Evolutionary conservation across 2,113 vertebrate species (phyloP).

Genomic region (Haliaeetus leucogaster): DNA sequence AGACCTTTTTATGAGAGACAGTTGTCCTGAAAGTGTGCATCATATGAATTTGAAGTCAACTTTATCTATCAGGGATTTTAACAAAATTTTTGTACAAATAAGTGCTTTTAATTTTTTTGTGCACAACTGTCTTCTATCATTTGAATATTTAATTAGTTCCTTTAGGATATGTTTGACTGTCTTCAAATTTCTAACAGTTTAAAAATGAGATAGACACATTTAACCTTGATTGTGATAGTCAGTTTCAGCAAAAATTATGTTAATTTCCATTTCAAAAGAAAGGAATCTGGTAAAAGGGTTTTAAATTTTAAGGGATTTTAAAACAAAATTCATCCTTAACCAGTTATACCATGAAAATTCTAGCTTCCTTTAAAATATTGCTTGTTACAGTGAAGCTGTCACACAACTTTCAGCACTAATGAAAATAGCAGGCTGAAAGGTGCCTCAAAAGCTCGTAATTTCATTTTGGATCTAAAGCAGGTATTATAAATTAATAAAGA

Average conservation of each 20-base stretch:
- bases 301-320: not conserved
- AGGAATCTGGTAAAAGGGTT: not conserved
- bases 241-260: not conserved
- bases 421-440: not conserved
- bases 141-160: not conserved
- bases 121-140: not conserved
- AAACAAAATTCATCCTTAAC: not conserved
- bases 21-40: not conserved
- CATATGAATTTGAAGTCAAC: not conserved
- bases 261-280: not conserved
- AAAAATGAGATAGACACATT: not conserved
- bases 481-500: not conserved
- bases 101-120: not conserved
- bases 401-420: not conserved
- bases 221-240: not conserved
- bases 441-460: not conserved
- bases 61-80: not conserved
- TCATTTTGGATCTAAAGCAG: not conserved
- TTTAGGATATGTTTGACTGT: not conserved
- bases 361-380: not conserved
- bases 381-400: not conserved
- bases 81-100: not conserved
- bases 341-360: not conserved
- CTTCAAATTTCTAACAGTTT: not conserved
- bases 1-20: not conserved